Evolutionary conservation across 2,797 vertebrate genomes (phyloP).

Genomic region (Cryptoblepharus egeriae): DNA sequence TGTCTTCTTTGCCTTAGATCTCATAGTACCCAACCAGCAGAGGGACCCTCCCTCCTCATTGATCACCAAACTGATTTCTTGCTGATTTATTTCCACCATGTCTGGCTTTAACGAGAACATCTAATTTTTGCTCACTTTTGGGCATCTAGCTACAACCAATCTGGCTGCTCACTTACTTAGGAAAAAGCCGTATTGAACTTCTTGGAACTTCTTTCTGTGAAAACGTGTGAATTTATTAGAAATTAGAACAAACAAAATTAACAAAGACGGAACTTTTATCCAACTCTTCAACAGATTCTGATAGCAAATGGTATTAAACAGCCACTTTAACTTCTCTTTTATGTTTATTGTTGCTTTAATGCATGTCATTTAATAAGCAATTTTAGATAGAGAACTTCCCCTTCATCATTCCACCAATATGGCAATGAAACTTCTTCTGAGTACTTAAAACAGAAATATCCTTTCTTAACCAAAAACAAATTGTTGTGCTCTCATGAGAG

Average conservation of each 20-base stretch:
- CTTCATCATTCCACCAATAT: conserved; percentile 32
- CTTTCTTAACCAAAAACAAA: conserved; percentile 30
- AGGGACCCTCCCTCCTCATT: conserved; percentile 52
- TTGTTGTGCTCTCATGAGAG: conserved; percentile 13
- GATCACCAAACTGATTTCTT: conserved; percentile 50
- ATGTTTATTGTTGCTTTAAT: background rate
- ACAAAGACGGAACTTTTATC: background rate
- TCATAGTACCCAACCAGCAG: conserved; percentile 58
- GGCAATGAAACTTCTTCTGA: conserved; percentile 47
- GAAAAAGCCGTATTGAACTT: too few species aligned
- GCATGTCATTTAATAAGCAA: background rate
- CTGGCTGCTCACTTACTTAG: too few species aligned
- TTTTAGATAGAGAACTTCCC: conserved; percentile 27
- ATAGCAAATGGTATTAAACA: background rate
- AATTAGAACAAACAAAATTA: background rate
- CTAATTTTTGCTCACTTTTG: conserved; percentile 15
- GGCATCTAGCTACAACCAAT: too few species aligned
- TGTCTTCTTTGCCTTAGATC: conserved; percentile 49
- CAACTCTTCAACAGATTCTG: background rate
- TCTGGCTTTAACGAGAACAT: conserved; percentile 57
- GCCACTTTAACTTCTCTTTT: background rate
- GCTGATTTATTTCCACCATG: conserved; percentile 50
- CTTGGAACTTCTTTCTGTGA: too few species aligned
- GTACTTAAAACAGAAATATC: conserved; percentile 29
- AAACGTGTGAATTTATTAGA: conserved; percentile 10